Base-by-base conservation (phyloP, 2,888 invertebrate genomes). In the Pachliopta kotzebuea region DNA sequence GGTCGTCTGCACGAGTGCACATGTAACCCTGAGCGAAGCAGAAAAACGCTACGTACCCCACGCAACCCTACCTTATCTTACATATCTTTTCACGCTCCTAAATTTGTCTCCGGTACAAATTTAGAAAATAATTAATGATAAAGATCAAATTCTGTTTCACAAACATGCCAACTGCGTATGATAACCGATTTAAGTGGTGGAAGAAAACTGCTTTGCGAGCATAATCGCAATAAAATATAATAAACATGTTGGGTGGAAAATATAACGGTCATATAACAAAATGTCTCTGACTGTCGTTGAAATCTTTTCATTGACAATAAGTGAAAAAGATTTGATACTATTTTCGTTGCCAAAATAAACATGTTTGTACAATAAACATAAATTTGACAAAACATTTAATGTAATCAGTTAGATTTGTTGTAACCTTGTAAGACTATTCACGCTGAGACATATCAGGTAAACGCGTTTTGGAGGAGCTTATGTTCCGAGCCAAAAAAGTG, bases 81-180 rank as follows among this genome's bases (percentile, higher is more conserved):
- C 55, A 60, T 61, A 73, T 74, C 74, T 76, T 76, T 76, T 76
- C 75, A 76, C 74, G 71, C 73, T 69, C 65, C 68, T 67, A 70
- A 70, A 70, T 70, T 74, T 70, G 73, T 70, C 65, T 66, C 63
- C 67, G 64, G 69, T 67, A 62, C 60, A 65, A 56, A 57, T 58
- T 61, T 31, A 23, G 65, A 64, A 64, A 67, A 56, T 56, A 56
- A 60, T 56, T 20, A 56, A 37, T 60, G 60, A 65, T 65, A 60
- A 56, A 31, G 31, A 62, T 65, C 65, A 59, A 53, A 2, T 56
- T 17, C 53, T 65, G 62, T 50, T 37, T 58, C 49, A 56, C 52
- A 65, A 63, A 67, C 17, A 58, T 59, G 50, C 29, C 42, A 42
- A 56, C 29, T 37, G 60, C 14, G 52, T 6, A 45, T n/a, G 45